Evolutionary conservation across 2,888 invertebrate species (phyloP).

Genomic region (Calameuta idolon): DNA sequence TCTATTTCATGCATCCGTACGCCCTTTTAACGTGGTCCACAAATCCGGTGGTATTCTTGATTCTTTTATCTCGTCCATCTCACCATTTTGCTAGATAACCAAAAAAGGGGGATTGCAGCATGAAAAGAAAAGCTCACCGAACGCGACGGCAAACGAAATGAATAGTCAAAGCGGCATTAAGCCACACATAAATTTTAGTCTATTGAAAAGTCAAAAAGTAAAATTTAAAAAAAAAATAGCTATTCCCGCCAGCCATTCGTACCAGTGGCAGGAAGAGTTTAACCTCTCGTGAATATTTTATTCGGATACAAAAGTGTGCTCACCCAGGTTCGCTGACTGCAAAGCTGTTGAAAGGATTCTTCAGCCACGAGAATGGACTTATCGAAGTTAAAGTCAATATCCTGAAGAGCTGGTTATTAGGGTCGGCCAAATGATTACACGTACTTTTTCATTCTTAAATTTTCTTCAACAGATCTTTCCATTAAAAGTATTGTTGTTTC

Average conservation of each 20-base stretch:
- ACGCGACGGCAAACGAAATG: neutral
- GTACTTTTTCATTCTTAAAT: neutral
- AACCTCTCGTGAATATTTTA: neutral
- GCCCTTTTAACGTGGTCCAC: neutral
- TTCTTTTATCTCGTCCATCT: neutral
- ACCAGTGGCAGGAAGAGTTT: neutral
- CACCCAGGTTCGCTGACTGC: neutral
- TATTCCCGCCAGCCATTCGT: neutral
- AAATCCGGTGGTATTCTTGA: neutral
- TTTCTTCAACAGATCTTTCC: neutral
- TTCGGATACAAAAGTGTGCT: neutral
- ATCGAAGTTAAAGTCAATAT: neutral
- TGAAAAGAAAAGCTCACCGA: neutral
- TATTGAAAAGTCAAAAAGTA: neutral
- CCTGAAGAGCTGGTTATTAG: neutral
- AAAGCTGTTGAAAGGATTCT: neutral
- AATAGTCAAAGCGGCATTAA: neutral
- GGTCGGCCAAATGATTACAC: neutral
- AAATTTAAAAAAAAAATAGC: neutral
- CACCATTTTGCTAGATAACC: neutral
- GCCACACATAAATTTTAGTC: neutral
- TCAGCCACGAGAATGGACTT: neutral
- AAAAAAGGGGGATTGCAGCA: neutral
- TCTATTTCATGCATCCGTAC: neutral
- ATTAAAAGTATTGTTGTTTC: neutral